phyloP scores from a whole-genome alignment of 2,888 invertebrate species.

The Eupithecia dodoneata region DNA sequence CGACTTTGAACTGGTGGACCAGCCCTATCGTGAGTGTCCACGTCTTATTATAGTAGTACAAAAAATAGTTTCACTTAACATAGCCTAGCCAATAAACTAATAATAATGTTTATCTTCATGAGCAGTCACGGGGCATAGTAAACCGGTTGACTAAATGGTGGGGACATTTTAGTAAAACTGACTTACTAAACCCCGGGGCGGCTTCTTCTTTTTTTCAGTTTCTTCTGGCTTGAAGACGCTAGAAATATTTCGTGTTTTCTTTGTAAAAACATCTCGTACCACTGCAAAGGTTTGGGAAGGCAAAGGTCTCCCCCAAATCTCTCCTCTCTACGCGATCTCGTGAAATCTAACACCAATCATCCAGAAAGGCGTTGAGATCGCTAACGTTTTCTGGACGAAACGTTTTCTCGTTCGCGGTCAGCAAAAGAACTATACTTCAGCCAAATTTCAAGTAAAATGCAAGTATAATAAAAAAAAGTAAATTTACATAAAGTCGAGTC shows the following conservation, averaged over 20 bases:
- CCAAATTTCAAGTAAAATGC: too few species aligned
- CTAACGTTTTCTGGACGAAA: too few species aligned
- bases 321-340: neutral
- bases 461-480: too few species aligned
- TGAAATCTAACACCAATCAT: too few species aligned
- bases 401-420: too few species aligned
- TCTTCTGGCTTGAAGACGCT: neutral
- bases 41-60: too few species aligned
- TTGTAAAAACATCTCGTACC: neutral
- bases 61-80: neutral
- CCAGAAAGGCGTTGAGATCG: too few species aligned
- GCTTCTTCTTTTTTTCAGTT: constrained; percentile 37
- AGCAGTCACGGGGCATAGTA: constrained; percentile 61
- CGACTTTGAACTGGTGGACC: too few species aligned
- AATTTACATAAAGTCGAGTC: too few species aligned
- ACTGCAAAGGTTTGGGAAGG: neutral
- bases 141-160: constrained; percentile 59
- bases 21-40: too few species aligned
- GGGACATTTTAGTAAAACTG: constrained; percentile 66
- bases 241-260: neutral
- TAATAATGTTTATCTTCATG: constrained; percentile 11
- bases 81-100: neutral
- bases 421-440: too few species aligned
- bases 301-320: neutral
- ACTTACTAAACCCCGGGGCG: constrained; percentile 68